Evolutionary conservation across 2,113 vertebrate species (phyloP), one percentile per base, ranked within the genome.

Genomic region (Laticauda laticaudata): DNA sequence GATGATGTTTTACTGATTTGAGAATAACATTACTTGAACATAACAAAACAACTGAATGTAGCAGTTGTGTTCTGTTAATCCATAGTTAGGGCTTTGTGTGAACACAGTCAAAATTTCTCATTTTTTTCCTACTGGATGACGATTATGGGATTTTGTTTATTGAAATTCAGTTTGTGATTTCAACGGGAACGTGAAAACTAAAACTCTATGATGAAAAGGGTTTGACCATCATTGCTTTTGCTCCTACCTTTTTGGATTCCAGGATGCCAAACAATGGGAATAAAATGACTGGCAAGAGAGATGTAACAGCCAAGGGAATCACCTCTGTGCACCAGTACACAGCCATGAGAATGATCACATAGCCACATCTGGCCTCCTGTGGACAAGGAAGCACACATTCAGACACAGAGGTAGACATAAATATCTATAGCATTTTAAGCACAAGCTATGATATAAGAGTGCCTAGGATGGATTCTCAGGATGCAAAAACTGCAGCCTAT

Each of bases 271-370:
- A 98, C 92, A 99, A 93, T 7, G 99, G 99, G 96, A 99, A 99
- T 39, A 99, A 98, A 14, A 99, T 85, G 14, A 97, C 98, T 1
- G 99, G 99, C 85, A 99, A 94, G 93, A 99, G 97, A 34, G 99
- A 97, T 0, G 99, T 99, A 86, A 99, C 92, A 10, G 99, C 98
- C 96, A 99, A 96, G 0, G 99, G 99, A 53, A 99, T 97, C 89
- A 99, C 98, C 94, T 99, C 99, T 0, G 99, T 99, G 97, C 99
- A 99, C 99, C 99, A 99, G 96, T 98, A 99, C 26, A 98, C 97
- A 1, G 99, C 99, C 99, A 99, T 99, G 95, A 99, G 95, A 93
- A 98, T 93, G 91, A 99, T 98, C 94, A 99, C 95, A 48, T 98
- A 99, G 9, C 97, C 98, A 89, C 99, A 99, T 96, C 95, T 97